Percentiles rank a stretch among this genome's conserved stretches.
Evolutionary conservation across 2,888 invertebrate species (phyloP).

Genomic region (Drosophila limbata): DNA sequence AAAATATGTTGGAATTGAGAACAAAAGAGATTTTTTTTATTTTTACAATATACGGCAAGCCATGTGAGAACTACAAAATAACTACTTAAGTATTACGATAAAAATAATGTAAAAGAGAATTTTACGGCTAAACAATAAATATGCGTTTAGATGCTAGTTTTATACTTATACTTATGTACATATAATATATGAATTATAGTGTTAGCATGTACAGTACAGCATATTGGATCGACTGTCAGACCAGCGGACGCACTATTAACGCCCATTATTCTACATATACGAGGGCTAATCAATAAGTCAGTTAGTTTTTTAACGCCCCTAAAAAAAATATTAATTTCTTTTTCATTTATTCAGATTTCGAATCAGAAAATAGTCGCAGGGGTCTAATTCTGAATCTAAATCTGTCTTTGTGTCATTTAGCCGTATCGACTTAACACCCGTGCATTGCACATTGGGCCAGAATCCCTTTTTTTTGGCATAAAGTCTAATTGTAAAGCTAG

Average conservation of each 20-base stretch:
- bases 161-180: conserved; percentile 1
- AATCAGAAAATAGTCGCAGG: neutral
- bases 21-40: conserved; percentile 11
- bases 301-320: neutral
- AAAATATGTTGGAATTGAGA: neutral
- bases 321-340: too few species aligned
- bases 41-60: conserved; percentile 25
- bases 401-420: too few species aligned
- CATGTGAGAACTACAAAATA: conserved; percentile 23
- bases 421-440: too few species aligned
- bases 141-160: conserved; percentile 30
- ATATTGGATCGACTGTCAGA: neutral
- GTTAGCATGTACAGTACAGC: neutral
- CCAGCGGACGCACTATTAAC: neutral
- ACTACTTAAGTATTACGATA: conserved; percentile 23
- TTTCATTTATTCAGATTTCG: too few species aligned
- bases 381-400: neutral
- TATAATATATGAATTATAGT: neutral
- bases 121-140: conserved; percentile 18
- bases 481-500: too few species aligned
- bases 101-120: conserved; percentile 17
- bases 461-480: too few species aligned
- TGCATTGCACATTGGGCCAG: too few species aligned
- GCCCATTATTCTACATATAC: neutral
- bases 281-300: neutral